Evolutionary conservation across 2,113 vertebrate species (phyloP).

Genomic region (Chinchilla lanigera): DNA sequence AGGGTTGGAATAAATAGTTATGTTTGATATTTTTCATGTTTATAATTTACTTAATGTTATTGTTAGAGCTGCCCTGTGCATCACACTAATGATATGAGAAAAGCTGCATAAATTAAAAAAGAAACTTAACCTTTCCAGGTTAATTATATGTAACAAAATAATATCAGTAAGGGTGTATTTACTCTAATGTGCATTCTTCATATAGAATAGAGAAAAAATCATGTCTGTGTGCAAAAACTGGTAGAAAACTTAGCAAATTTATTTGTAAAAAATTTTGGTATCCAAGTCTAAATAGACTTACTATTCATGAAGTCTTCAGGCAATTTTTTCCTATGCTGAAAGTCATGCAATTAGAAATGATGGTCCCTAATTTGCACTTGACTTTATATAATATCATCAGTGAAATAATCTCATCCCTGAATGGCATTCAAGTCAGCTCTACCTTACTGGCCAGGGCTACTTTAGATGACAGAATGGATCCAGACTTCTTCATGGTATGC

Average conservation of each 20-base stretch:
- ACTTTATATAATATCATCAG: neutral
- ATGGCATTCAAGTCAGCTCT: neutral
- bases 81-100: neutral
- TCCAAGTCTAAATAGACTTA: neutral
- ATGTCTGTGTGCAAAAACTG: neutral
- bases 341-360: neutral
- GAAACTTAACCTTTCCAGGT: neutral
- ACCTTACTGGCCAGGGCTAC: neutral
- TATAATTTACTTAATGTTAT: neutral
- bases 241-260: neutral
- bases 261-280: constrained; percentile 4
- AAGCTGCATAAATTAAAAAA: constrained; percentile 38
- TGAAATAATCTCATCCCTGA: neutral
- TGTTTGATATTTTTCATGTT: neutral
- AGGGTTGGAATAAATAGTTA: neutral
- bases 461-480: neutral
- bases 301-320: neutral
- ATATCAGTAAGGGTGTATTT: neutral
- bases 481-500: neutral
- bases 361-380: neutral
- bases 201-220: neutral
- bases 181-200: neutral
- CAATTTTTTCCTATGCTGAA: neutral
- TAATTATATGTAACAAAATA: constrained; percentile 45
- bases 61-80: neutral